Evolutionary conservation across 2,797 vertebrate species (phyloP).

Genomic region (Myoxocephalus aenaeus): DNA sequence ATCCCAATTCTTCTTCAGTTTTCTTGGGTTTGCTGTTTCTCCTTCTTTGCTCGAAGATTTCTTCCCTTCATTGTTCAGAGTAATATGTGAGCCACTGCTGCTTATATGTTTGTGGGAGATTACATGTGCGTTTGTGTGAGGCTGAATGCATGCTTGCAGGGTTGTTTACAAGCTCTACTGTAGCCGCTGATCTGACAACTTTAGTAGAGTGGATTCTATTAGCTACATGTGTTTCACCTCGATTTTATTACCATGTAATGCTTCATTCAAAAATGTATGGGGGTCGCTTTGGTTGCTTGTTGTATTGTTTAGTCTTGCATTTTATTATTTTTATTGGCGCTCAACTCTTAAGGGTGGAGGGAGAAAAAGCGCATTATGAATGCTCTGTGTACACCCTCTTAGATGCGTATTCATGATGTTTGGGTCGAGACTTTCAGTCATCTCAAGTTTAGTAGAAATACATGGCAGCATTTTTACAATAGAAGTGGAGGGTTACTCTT

Average conservation of each 20-base stretch:
- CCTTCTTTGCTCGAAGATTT: conserved; percentile 35
- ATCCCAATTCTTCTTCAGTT: conserved; percentile 23
- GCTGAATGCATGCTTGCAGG: conserved; percentile 51
- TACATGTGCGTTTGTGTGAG: conserved; percentile 58
- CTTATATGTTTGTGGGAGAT: conserved; percentile 50
- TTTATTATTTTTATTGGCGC: conserved; percentile 53
- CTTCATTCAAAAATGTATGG: conserved; percentile 42
- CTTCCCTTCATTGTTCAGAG: conserved; percentile 43
- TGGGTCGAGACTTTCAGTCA: conserved; percentile 40
- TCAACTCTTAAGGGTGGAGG: conserved; percentile 60
- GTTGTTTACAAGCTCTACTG: conserved; percentile 74
- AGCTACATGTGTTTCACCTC: conserved; percentile 41
- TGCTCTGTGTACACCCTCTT: conserved; percentile 51
- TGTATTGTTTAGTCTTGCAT: conserved; percentile 59
- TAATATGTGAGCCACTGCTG: conserved; percentile 57
- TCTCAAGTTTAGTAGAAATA: conserved; percentile 30
- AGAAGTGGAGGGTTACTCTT: conserved; percentile 1
- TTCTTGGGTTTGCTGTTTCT: conserved; percentile 30
- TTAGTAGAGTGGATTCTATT: conserved; percentile 57
- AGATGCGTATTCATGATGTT: conserved; percentile 57
- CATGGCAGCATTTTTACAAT: conserved; percentile 18
- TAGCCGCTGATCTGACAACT: conserved; percentile 68
- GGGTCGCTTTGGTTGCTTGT: conserved; percentile 54
- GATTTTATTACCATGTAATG: conserved; percentile 36
- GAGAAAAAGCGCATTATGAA: conserved; percentile 65